A percentile compares a stretch with the other conserved stretches of the same genome.
Conservation (phyloP, 2,888 invertebrate genomes). For the Phyto melanocephala region DNA sequence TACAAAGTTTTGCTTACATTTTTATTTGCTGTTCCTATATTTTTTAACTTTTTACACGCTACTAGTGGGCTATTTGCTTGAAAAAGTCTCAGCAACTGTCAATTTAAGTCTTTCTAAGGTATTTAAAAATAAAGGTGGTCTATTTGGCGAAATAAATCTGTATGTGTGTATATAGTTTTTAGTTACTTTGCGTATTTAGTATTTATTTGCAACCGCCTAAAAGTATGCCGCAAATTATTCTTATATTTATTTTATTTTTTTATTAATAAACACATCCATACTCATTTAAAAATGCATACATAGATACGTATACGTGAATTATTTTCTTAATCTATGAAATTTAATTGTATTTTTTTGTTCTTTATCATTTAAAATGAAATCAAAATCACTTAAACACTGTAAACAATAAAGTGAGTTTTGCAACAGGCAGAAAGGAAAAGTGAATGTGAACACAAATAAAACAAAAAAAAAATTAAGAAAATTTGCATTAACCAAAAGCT, state of each 20-base stretch:
- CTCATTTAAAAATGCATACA: no score
- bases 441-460: background rate
- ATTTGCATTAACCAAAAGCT: slow-evolving; percentile 37
- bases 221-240: slow-evolving; percentile 1
- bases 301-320: no score
- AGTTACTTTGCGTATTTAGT: no score
- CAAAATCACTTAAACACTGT: slow-evolving; percentile 19
- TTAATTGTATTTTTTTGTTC: background rate
- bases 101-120: no score
- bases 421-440: background rate
- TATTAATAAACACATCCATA: no score
- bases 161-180: no score
- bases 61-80: background rate
- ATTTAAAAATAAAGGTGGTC: no score
- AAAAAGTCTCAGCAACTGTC: background rate
- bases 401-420: slow-evolving; percentile 23
- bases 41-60: background rate
- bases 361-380: slow-evolving; percentile 2
- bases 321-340: no score
- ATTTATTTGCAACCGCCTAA: slow-evolving; percentile 6
- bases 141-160: no score
- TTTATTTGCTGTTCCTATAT: background rate
- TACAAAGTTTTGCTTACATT: slow-evolving; percentile 33
- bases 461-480: slow-evolving; percentile 12
- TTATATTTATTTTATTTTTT: no score